A percentile compares a stretch with the other conserved stretches of the same genome.
Evolutionary conservation across 92 coral and sea anemone genomes (phyloP).

Genomic region (Zoanthus solanderi): DNA sequence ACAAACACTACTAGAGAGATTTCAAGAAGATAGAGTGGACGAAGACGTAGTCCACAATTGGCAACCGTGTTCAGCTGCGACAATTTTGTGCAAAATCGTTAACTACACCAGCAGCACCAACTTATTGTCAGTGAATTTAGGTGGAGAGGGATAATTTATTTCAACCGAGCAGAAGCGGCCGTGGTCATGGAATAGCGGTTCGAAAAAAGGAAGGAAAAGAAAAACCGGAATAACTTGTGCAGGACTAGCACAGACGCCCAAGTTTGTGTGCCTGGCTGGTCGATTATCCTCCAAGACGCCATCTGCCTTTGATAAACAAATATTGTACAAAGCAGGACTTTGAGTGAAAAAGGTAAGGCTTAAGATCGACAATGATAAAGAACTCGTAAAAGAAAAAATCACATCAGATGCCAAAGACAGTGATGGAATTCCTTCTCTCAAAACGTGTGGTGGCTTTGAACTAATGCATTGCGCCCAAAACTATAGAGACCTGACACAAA

Average conservation of each 20-base stretch:
- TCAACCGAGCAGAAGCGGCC: slow-evolving; percentile 40
- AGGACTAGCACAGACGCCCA: slow-evolving; percentile 14
- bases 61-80: slow-evolving; percentile 40
- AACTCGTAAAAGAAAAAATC: slow-evolving; percentile 39
- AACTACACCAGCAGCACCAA: too few relatives aligned
- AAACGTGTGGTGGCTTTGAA: too few relatives aligned
- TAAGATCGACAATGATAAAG: slow-evolving; percentile 54
- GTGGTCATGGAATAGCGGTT: slow-evolving; percentile 31
- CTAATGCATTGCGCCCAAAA: too few relatives aligned
- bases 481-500: too few relatives aligned
- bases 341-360: slow-evolving; percentile 55
- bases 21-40: too few relatives aligned
- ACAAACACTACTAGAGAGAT: too few relatives aligned
- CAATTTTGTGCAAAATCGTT: slow-evolving; percentile 1
- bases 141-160: slow-evolving; percentile 37
- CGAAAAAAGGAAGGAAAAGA: slow-evolving; percentile 15
- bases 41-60: slow-evolving; percentile 18
- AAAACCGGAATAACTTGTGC: slow-evolving; percentile 10
- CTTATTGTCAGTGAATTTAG: slow-evolving; percentile 10
- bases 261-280: slow-evolving; percentile 43
- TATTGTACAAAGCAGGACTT: slow-evolving; percentile 60
- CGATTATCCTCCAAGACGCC: slow-evolving; percentile 41
- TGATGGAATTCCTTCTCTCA: background rate
- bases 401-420: slow-evolving; percentile 18
- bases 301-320: slow-evolving; percentile 44